Evolutionary conservation across 2,797 vertebrate genomes (phyloP).

Genomic region (Holocentrus rufus): DNA sequence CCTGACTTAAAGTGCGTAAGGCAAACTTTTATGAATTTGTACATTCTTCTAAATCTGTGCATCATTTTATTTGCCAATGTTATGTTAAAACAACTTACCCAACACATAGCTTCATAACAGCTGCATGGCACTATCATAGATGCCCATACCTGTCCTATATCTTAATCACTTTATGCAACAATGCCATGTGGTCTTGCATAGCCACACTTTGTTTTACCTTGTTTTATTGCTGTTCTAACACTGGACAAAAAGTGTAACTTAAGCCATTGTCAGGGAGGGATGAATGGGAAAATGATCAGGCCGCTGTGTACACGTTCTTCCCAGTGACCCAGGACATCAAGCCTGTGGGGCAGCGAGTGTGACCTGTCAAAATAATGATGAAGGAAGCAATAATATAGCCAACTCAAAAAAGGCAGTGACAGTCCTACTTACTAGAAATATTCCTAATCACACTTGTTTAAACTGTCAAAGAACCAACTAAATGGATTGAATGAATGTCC

Average conservation of each 20-base stretch:
- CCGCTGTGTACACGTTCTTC: neutral
- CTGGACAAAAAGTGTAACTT: neutral
- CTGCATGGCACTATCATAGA: too few relatives aligned
- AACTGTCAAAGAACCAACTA: conserved; percentile 32
- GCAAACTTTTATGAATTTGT: neutral
- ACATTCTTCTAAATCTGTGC: neutral
- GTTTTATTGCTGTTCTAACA: too few relatives aligned
- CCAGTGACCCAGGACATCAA: neutral
- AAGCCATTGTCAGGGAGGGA: neutral
- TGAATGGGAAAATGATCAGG: neutral
- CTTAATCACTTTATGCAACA: too few relatives aligned
- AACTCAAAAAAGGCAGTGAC: neutral
- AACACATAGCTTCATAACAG: too few relatives aligned
- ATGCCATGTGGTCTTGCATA: too few relatives aligned
- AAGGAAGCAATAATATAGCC: neutral
- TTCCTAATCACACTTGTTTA: neutral
- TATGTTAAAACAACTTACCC: too few relatives aligned
- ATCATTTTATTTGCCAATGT: neutral
- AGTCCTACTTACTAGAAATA: neutral
- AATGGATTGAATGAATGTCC: conserved; percentile 12
- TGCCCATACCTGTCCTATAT: too few relatives aligned
- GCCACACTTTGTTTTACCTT: too few relatives aligned
- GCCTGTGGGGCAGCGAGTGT: neutral
- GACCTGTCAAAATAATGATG: too few relatives aligned
- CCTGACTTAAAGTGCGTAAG: neutral